Percentiles rank a stretch among this genome's conserved stretches.
These are phyloP conservation scores for Chondrosia reniformis DNA, from an alignment of 37 sponge, comb jelly and placozoan species.

Conservation along the genomic window DNA sequence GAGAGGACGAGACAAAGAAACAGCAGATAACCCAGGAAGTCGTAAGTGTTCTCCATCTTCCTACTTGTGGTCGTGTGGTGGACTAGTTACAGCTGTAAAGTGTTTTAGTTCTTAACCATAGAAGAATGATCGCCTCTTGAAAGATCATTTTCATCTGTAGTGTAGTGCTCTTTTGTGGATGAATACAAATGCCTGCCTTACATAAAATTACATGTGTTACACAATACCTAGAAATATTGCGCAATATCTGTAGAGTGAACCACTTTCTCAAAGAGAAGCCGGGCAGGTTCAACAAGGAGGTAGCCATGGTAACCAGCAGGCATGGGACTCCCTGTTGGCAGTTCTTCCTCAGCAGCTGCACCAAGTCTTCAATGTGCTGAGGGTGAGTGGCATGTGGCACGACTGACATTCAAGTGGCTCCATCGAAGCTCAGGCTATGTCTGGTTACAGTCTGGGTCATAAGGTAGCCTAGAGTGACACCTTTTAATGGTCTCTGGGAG, in stretches of 20 bases:
- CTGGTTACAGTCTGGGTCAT: constrained; percentile 37
- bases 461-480: constrained; percentile 29
- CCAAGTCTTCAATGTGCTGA: neutral
- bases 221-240: no score
- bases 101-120: no score
- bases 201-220: no score
- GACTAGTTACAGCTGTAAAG: no score
- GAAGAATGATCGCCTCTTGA: no score
- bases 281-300: neutral
- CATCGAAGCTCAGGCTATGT: constrained; percentile 52
- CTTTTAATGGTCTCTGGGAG: constrained; percentile 57
- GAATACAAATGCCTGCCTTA: no score
- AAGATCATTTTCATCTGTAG: no score
- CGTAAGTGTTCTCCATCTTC: no score
- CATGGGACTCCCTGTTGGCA: constrained; percentile 4
- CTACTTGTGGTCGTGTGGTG: no score
- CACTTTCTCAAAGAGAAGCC: neutral
- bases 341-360: constrained; percentile 11
- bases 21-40: constrained; percentile 14
- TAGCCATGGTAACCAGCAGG: neutral
- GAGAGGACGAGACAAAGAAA: constrained; percentile 8
- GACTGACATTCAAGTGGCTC: constrained; percentile 7
- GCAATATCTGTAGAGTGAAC: no score
- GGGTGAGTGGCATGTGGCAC: neutral
- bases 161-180: no score